A percentile compares a stretch with the other conserved stretches of the same genome.
Evolutionary conservation across 2,113 vertebrate species (phyloP).

Genomic region (Tachycineta bicolor): DNA sequence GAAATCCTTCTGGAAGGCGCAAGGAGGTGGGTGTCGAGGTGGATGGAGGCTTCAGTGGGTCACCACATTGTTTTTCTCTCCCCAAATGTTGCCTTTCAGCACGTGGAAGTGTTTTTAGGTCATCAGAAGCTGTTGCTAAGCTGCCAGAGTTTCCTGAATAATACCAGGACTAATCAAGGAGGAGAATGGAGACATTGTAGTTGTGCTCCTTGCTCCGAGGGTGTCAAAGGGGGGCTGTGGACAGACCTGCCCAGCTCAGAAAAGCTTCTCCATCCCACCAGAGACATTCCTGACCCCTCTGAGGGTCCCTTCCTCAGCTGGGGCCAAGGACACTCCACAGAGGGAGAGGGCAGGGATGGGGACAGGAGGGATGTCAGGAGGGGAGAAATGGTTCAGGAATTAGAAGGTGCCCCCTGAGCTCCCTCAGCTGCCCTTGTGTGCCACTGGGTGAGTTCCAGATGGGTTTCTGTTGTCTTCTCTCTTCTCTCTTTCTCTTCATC

Average conservation of each 20-base stretch:
- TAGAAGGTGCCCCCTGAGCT: background rate
- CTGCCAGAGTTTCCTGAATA: conserved; percentile 6
- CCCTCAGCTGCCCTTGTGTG: background rate
- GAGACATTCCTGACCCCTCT: background rate
- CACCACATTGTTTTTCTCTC: background rate
- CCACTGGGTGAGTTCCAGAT: background rate
- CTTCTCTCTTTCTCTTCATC: background rate
- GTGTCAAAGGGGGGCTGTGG: background rate
- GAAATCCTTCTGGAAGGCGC: background rate
- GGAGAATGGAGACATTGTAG: conserved; percentile 32
- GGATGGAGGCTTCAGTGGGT: background rate
- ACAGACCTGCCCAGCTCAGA: background rate
- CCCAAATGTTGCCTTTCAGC: background rate
- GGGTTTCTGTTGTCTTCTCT: background rate
- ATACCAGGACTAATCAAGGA: background rate
- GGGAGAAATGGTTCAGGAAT: background rate
- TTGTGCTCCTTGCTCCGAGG: background rate
- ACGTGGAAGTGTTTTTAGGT: conserved; percentile 34
- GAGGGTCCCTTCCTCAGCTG: background rate
- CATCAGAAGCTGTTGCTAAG: conserved; percentile 46
- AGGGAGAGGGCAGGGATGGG: background rate
- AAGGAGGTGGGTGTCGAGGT: too few species aligned
- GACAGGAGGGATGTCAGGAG: background rate
- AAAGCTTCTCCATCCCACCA: background rate
- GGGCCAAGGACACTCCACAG: background rate